Evolutionary conservation across 2,797 vertebrate species (phyloP).

Genomic region (Gymnoscopelus braueri): DNA sequence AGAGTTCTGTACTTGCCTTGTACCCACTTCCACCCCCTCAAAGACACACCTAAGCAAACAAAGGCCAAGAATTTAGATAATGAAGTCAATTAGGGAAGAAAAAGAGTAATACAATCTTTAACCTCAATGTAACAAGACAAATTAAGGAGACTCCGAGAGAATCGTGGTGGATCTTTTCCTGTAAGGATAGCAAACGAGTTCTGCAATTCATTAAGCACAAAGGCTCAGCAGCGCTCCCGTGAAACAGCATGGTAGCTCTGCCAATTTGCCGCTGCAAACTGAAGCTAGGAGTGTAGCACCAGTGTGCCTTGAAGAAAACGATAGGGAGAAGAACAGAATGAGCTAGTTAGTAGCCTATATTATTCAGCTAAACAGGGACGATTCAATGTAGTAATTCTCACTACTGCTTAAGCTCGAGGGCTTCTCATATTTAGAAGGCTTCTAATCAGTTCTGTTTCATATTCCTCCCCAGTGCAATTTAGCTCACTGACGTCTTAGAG

Average conservation of each 20-base stretch:
- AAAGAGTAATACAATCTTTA: slow-evolving; percentile 80
- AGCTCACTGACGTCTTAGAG: background rate
- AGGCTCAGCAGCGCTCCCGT: slow-evolving; percentile 66
- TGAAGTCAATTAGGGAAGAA: slow-evolving; percentile 67
- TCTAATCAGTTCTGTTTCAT: slow-evolving; percentile 47
- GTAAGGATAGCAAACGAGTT: slow-evolving; percentile 75
- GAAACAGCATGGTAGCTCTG: slow-evolving; percentile 67
- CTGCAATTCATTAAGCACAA: slow-evolving; percentile 79
- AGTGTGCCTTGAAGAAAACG: slow-evolving; percentile 35
- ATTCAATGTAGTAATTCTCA: slow-evolving; percentile 57
- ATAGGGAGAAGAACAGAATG: slow-evolving; percentile 55
- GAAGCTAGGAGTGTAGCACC: slow-evolving; percentile 53
- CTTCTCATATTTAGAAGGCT: slow-evolving; percentile 34
- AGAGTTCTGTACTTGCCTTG: slow-evolving; percentile 34
- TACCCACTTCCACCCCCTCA: slow-evolving; percentile 37
- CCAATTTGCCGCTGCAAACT: slow-evolving; percentile 68
- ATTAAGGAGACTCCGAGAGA: slow-evolving; percentile 70
- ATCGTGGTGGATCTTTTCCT: slow-evolving; percentile 72
- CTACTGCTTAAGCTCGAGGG: slow-evolving; percentile 27
- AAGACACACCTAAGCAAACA: slow-evolving; percentile 61
- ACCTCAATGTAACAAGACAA: slow-evolving; percentile 78
- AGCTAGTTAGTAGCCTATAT: slow-evolving; percentile 65
- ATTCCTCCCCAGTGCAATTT: slow-evolving; percentile 10
- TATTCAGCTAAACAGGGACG: slow-evolving; percentile 65
- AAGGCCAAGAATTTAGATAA: slow-evolving; percentile 67